phyloP scores from a whole-genome alignment of 2,797 vertebrate genomes.

The Holocentrus rufus region DNA sequence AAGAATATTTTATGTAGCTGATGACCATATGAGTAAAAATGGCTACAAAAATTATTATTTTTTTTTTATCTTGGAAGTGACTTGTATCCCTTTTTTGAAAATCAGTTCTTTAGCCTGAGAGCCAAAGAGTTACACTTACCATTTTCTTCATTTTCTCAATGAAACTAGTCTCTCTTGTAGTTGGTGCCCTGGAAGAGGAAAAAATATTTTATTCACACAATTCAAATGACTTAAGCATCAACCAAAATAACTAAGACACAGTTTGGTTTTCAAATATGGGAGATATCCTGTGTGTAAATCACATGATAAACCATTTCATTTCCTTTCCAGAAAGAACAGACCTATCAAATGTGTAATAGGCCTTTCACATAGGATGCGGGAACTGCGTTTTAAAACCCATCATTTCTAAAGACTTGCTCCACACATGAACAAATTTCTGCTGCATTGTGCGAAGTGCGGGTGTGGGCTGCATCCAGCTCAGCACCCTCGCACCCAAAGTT shows the following conservation, averaged over 20 bases:
- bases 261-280: not conserved
- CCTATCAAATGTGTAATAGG: too few relatives aligned
- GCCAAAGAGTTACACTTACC: constrained; percentile 78
- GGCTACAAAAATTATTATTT: not conserved
- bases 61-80: too few relatives aligned
- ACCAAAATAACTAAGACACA: not conserved
- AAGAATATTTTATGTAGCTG: not conserved
- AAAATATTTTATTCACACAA: constrained; percentile 15
- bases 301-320: not conserved
- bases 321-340: too few relatives aligned
- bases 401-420: too few relatives aligned
- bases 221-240: not conserved
- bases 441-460: too few relatives aligned
- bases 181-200: constrained; percentile 77
- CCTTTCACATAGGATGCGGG: too few relatives aligned
- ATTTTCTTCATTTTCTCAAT: constrained; percentile 99
- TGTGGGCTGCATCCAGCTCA: too few relatives aligned
- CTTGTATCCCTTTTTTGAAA: too few relatives aligned
- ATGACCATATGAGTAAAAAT: not conserved
- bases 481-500: too few relatives aligned
- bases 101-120: too few relatives aligned
- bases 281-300: not conserved
- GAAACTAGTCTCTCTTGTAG: constrained; percentile 91
- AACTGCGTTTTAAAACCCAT: too few relatives aligned
- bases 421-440: too few relatives aligned